Evolutionary conservation across 1,140 invertebrate genomes (phyloP).

Genomic region (Drosophila micromelanica): DNA sequence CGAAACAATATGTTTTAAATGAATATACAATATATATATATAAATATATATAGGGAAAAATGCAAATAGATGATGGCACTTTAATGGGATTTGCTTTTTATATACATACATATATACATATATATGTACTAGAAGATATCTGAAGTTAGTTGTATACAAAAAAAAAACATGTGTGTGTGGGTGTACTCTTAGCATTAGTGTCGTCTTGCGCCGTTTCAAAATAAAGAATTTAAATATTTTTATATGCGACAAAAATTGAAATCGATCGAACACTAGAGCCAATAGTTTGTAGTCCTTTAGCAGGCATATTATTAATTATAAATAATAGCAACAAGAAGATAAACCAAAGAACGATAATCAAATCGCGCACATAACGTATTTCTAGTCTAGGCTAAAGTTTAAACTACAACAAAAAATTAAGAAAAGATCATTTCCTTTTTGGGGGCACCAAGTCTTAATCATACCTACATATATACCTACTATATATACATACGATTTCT

Average conservation of each 20-base stretch:
- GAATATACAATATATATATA: slow-evolving; percentile 21
- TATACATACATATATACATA: slow-evolving; percentile 29
- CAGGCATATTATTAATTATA: slow-evolving; percentile 9
- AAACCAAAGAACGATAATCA: slow-evolving; percentile 74
- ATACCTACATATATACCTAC: not conserved
- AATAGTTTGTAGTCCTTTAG: slow-evolving; percentile 25
- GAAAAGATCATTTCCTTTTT: slow-evolving; percentile 15
- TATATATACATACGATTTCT: not conserved
- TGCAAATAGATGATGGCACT: slow-evolving; percentile 54
- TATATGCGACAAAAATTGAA: slow-evolving; percentile 66
- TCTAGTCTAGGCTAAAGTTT: slow-evolving; percentile 25
- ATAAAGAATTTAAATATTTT: slow-evolving; percentile 79
- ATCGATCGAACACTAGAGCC: slow-evolving; percentile 41
- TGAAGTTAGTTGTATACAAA: slow-evolving; percentile 3
- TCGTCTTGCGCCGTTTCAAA: slow-evolving; percentile 64
- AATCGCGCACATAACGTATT: slow-evolving; percentile 61
- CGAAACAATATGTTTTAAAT: slow-evolving; percentile 73
- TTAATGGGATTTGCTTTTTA: slow-evolving; percentile 78
- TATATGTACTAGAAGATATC: not conserved
- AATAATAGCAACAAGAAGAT: slow-evolving; percentile 12
- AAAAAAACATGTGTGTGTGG: slow-evolving; percentile 19
- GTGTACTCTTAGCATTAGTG: slow-evolving; percentile 38
- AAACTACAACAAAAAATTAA: slow-evolving; percentile 15
- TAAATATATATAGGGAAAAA: slow-evolving; percentile 20
- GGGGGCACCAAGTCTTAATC: slow-evolving; percentile 26